phyloP scores from a whole-genome alignment of 1,140 invertebrate species.

The Propsilocerus akamusi region DNA sequence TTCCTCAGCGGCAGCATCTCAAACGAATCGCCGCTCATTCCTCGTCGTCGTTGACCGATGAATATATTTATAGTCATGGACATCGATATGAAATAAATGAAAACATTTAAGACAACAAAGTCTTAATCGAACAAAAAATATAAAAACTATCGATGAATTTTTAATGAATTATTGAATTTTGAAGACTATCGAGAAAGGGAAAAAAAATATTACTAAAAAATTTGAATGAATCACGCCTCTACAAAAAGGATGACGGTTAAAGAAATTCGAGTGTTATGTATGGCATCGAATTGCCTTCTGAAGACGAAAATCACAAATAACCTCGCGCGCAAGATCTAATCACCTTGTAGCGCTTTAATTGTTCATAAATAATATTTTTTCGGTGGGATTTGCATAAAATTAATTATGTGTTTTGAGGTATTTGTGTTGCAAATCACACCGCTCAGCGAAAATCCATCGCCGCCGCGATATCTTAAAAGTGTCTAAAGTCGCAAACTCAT shows the following conservation, averaged over 20 bases:
- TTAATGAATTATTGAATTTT: too few relatives aligned
- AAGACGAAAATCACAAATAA: too few relatives aligned
- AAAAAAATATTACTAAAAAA: too few relatives aligned
- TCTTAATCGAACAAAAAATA: not conserved
- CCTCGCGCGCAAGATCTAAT: too few relatives aligned
- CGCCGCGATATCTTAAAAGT: not conserved
- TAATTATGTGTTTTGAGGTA: conserved; percentile 3
- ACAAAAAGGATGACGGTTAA: too few relatives aligned
- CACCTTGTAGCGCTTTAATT: too few relatives aligned
- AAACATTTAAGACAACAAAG: not conserved
- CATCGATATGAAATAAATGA: conserved; percentile 1
- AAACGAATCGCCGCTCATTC: not conserved
- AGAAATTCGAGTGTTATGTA: too few relatives aligned
- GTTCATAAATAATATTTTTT: not conserved
- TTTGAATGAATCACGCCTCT: too few relatives aligned
- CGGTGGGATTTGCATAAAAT: not conserved
- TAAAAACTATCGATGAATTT: too few relatives aligned
- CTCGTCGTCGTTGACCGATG: not conserved
- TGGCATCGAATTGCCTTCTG: too few relatives aligned
- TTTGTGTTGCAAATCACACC: not conserved
- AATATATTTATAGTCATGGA: too few relatives aligned
- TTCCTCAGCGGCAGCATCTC: not conserved
- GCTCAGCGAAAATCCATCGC: not conserved
- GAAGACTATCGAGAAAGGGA: too few relatives aligned
- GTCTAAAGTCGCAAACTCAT: not conserved